Conservation (phyloP, 2,113 vertebrate genomes). For the Leptodactylus fuscus region DNA sequence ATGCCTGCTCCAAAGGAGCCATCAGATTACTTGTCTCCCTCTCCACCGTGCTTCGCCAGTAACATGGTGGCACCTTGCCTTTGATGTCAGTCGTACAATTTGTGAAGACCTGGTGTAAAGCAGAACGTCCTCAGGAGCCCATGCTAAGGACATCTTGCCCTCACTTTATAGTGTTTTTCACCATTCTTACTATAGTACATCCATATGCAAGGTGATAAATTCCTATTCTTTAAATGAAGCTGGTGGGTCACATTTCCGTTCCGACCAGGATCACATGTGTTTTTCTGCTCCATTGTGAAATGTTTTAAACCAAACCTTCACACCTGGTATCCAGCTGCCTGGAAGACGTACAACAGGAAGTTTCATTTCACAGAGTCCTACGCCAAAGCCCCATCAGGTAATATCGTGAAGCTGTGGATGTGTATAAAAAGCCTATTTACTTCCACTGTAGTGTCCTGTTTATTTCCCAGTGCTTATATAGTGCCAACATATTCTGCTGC, state of each 20-base stretch:
- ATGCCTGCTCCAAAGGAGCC: no score
- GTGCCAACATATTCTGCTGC: neutral
- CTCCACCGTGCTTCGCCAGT: neutral
- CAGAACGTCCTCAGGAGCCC: no score
- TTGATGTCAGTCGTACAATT: neutral
- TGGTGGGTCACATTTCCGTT: neutral
- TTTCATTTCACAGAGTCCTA: neutral
- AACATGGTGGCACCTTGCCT: neutral
- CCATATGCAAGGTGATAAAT: neutral
- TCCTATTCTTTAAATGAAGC: neutral
- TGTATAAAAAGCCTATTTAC: neutral
- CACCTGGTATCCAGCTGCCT: constrained; percentile 10
- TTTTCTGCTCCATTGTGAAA: neutral
- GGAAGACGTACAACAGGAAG: neutral
- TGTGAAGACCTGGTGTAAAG: no score
- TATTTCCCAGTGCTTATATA: neutral
- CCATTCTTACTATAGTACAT: neutral
- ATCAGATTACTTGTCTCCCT: neutral
- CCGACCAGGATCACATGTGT: neutral
- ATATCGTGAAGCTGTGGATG: neutral
- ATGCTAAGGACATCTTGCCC: neutral
- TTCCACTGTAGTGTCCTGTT: neutral
- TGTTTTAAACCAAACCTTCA: neutral
- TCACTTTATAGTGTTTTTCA: neutral
- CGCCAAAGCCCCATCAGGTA: neutral